Conservation (phyloP, 2,888 invertebrate genomes). For the Phyto melanocephala region DNA sequence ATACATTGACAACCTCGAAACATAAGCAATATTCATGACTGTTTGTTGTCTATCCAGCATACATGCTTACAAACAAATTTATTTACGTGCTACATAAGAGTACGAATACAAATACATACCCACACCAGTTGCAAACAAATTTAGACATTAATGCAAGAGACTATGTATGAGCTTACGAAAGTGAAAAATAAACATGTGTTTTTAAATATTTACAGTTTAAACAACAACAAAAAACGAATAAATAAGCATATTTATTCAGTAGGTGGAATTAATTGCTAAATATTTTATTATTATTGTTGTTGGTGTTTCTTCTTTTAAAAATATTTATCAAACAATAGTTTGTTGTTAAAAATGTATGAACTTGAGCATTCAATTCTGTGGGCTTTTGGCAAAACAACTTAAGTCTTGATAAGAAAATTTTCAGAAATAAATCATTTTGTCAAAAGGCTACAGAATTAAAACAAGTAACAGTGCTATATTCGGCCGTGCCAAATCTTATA, state of each 20-base stretch:
- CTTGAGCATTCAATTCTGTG: background rate
- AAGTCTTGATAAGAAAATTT: too few species aligned
- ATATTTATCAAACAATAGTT: background rate
- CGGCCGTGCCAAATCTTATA: too few species aligned
- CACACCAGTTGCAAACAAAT: conserved; percentile 23
- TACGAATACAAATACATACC: background rate
- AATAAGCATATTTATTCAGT: background rate
- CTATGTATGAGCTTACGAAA: background rate
- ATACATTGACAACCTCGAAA: conserved; percentile 48
- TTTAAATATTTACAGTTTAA: background rate
- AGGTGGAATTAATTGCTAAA: conserved; percentile 35
- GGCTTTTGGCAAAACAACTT: too few species aligned
- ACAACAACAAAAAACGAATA: background rate
- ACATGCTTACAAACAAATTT: background rate
- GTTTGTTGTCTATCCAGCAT: background rate
- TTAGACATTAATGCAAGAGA: conserved; percentile 45
- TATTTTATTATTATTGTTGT: conserved; percentile 12
- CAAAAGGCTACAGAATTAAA: too few species aligned
- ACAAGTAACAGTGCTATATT: too few species aligned
- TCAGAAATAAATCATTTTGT: too few species aligned
- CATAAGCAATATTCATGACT: conserved; percentile 33
- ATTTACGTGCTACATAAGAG: background rate
- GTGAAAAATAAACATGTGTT: conserved; percentile 2
- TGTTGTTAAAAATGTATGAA: background rate
- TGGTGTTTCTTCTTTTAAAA: background rate